Base-by-base conservation (phyloP, 2,113 vertebrate species). In the Hemichromis elongatus region DNA sequence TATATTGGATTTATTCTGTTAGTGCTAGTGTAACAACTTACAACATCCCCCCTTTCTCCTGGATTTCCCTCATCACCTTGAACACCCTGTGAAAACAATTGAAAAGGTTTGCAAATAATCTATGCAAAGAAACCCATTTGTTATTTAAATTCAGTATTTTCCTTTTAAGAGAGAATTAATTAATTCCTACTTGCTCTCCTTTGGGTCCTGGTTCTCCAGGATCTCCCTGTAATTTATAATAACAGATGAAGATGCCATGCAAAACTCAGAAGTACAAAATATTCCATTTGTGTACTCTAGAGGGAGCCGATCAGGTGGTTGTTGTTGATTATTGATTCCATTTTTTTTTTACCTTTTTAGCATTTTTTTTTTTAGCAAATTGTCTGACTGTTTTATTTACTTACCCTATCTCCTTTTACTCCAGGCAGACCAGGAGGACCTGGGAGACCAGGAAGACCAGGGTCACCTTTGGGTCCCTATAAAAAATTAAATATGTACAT, bases 401-500 rank as follows among this genome's bases (percentile, higher is more conserved):
- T 97, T 97, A 99, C 98, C 97, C 98, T 96, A 79, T 98, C 97
- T 86, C 98, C 98, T 94, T 97, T 98, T 87, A 95, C 87, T 84
- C 98, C 99, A 86, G 97, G 97, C 40, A 97, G 90, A 47, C 98
- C 98, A 85, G 97, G 91, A 70, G 98, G 97, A 45, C 98, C 98
- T 68, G 98, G 97, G 57, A 99, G 88, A 87, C 98, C 98, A 82
- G 97, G 96, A 63, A 99, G 97, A 35, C 98, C 98, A 24, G 97
- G 97, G 85, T 96, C 97, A 66, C 99, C 98, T 91, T 96, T 95
- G 47, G 97, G 85, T 92, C 98, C 98, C 98, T 99, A 89, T 88
- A 89, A 94, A 19, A 86, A 53, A 86, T 5, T 5, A 70, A 81
- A 85, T 16, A 85, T 2, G 40, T 56, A 84, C 19, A 63, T 59